A percentile compares a stretch with the other conserved stretches of the same genome.
These are phyloP conservation scores for Parasteatoda tepidariorum DNA, from an alignment of 1,140 invertebrate genomes.

Conservation along the genomic window DNA sequence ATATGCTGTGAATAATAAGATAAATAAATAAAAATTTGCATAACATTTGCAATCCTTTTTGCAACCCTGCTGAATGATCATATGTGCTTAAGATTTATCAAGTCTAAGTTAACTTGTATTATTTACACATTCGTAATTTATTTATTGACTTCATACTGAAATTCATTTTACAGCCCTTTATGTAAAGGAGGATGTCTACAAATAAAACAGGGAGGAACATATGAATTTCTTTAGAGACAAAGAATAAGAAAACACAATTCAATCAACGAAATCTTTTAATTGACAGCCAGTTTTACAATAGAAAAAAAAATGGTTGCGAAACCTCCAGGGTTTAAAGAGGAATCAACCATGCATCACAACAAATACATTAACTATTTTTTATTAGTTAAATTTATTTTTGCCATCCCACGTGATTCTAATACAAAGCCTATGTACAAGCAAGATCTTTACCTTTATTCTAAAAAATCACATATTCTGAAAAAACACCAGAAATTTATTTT, in stretches of 20 bases:
- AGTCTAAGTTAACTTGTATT: too few species aligned
- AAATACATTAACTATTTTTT: conserved; percentile 54
- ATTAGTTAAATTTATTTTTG: conserved; percentile 57
- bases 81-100: too few species aligned
- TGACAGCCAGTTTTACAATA: conserved; percentile 59
- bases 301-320: conserved; percentile 45
- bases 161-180: too few species aligned
- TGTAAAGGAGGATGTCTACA: too few species aligned
- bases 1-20: too few species aligned
- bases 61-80: too few species aligned
- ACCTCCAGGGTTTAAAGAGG: conserved; percentile 41
- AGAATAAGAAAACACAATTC: neutral
- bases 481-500: conserved; percentile 16
- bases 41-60: too few species aligned
- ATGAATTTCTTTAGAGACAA: too few species aligned
- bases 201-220: too few species aligned
- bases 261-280: conserved; percentile 52
- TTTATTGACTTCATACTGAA: too few species aligned
- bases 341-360: conserved; percentile 42
- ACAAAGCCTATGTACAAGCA: conserved; percentile 62
- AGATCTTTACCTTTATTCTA: conserved; percentile 38
- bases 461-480: conserved; percentile 32
- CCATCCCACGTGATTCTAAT: conserved; percentile 60
- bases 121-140: too few species aligned
- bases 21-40: too few species aligned